phyloP scores from a whole-genome alignment of 2,113 vertebrate genomes.

The Proteles cristata region DNA sequence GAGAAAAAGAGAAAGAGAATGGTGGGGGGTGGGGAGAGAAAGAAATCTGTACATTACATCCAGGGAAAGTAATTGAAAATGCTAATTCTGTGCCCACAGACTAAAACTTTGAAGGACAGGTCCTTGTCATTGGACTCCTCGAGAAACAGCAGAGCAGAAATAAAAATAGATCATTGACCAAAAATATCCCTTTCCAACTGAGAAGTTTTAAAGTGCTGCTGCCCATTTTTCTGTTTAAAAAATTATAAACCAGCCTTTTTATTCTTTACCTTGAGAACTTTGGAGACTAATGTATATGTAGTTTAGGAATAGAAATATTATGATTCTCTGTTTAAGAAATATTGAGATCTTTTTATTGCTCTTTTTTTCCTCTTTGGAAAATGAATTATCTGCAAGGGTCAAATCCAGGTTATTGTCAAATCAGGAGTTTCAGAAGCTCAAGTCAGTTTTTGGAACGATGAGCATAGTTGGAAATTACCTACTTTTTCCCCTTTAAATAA shows the following conservation, averaged over 20 bases:
- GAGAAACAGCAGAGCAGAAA: conserved; percentile 85
- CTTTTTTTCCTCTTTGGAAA: not conserved
- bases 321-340: not conserved
- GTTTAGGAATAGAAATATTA: conserved; percentile 61
- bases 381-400: not conserved
- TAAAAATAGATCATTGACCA: conserved; percentile 89
- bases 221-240: conserved; percentile 73
- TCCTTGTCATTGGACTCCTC: conserved; percentile 85
- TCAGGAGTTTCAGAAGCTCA: not conserved
- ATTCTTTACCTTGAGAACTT: conserved; percentile 56
- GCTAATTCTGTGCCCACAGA: conserved; percentile 81
- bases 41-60: conserved; percentile 59
- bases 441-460: not conserved
- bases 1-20: not conserved
- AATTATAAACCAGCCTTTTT: conserved; percentile 71
- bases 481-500: conserved; percentile 31
- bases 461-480: not conserved
- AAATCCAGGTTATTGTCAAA: not conserved
- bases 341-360: not conserved
- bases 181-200: conserved; percentile 86
- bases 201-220: conserved; percentile 82
- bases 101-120: conserved; percentile 84
- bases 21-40: conserved; percentile 7
- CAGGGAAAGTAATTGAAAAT: conserved; percentile 84
- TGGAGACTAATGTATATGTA: conserved; percentile 56